Base-by-base conservation (phyloP, 2,888 invertebrate species). In the Priapulus caudatus region DNA sequence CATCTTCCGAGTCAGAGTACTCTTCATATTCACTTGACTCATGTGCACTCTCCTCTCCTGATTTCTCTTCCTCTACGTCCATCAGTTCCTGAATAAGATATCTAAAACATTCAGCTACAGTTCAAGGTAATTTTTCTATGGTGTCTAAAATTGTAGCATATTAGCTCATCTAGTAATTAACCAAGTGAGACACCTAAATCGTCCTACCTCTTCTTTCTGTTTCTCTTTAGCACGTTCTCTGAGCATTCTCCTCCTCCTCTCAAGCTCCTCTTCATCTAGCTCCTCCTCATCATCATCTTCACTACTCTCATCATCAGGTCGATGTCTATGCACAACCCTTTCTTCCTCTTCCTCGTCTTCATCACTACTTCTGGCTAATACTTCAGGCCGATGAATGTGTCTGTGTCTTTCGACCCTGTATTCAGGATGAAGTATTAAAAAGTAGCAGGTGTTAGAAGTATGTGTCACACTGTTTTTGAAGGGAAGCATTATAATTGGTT, bases 221-320 rank as follows among this genome's bases (percentile, higher is more conserved):
- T 65, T 58, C 51, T 65, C 62, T 72, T 75, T 62, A 10, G 33
- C 33, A 10, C n/a, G 10, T 59, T 81, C 78, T 48, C 82, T 77
- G 10, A 86, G 67, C 56, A 78, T 72, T 24, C 81, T 79, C 54
- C 91, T 76, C n/a, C 88, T 77, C 59, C 79, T 78, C 66, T 92
- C 91, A 45, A 69, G 67, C 61, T 69, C 68, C 66, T 66, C 52
- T 45, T 61, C 61, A 47, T 67, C 69, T 20, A 23, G 33, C 43
- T 54, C 57, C 19, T 55, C 56, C 10, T 16, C 46, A 55, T 68
- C 68, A 45, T 65, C 69, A 54, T 62, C 63, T n/a, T 65, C 64
- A 18, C 56, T 56, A 33, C 33, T 33, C n/a, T 33, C 33, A 10
- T 33, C 33, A 33, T 33, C 33, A 10, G 33, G 33, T 33, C 33